Evolutionary conservation across 2,797 vertebrate genomes (phyloP), one percentile per base, ranked within the genome.

Genomic region (Malurus leucopterus): DNA sequence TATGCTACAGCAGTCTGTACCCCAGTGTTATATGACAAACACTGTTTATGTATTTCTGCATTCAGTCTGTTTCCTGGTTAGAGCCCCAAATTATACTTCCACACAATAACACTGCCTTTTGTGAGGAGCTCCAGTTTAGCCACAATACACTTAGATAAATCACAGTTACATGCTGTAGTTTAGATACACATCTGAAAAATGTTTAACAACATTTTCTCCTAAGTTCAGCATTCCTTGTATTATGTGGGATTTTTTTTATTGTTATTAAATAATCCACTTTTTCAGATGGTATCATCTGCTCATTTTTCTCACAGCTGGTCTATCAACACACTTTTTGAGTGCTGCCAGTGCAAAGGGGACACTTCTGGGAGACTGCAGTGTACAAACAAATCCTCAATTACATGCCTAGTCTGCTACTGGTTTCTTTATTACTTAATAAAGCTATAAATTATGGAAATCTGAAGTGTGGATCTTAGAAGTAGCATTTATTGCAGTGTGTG

Each of bases 351-450:
- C 43, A 68, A 67, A 91, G 57, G 21, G 38, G 75, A 10, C 55
- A 11, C 18, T 72, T 65, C 38, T 76, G 64, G 49, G 57, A 73
- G 64, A 54, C 46, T 71, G 46, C 54, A 91, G 71, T 43, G 36
- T 54, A 34, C 59, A 36, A 49, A 20, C 27, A 91, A 84, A 92
- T 86, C 77, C 57, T 71, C 68, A 73, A 32, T 90, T 91, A 87
- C 79, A 53, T 65, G 76, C 62, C 54, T 51, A 26, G 63, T 54
- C 30, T 80, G 62, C 69, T 82, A 0, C 43, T 86, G 36, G 54
- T 77, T 92, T 90, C 81, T 62, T 77, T 62, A 59, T 59, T 79
- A 53, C 68, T 64, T 68, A 88, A 84, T 86, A 84, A 82, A 86
- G 58, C 50, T 65, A 14, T 71, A 86, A 71, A 83, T 77, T 86